These are phyloP conservation scores for Deilephila porcellus DNA, from an alignment of 2,888 invertebrate species.

Conservation along the genomic window DNA sequence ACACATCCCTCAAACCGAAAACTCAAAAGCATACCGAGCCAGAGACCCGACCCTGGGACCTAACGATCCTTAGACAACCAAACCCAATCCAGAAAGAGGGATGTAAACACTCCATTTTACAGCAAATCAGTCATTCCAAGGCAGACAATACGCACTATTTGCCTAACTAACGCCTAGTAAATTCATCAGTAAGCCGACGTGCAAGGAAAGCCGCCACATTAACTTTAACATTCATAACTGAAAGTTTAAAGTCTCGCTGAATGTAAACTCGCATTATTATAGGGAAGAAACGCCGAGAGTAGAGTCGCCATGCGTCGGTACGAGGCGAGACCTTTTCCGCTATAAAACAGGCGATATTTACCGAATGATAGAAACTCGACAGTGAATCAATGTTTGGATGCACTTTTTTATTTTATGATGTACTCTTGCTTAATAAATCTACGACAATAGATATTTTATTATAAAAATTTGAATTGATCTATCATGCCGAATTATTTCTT, in stretches of 20 bases:
- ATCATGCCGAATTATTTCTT: too few relatives aligned
- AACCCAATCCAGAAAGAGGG: neutral
- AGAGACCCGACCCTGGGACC: too few relatives aligned
- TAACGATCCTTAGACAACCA: too few relatives aligned
- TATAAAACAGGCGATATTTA: neutral
- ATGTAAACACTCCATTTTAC: neutral
- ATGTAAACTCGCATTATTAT: conserved; percentile 14
- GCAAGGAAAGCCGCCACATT: neutral
- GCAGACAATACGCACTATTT: neutral
- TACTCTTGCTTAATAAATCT: too few relatives aligned
- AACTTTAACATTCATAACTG: neutral
- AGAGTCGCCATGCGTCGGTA: neutral
- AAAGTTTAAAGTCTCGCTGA: conserved; percentile 13
- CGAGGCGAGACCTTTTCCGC: neutral
- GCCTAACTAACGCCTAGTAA: neutral
- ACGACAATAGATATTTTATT: too few relatives aligned
- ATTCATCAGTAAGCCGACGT: neutral
- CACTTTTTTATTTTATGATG: too few relatives aligned
- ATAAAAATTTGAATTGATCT: too few relatives aligned
- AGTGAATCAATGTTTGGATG: too few relatives aligned
- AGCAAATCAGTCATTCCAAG: neutral
- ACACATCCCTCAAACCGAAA: too few relatives aligned
- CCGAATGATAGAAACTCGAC: too few relatives aligned
- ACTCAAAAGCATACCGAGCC: too few relatives aligned
- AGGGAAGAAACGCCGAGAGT: neutral